phyloP scores from a whole-genome alignment of 1,140 invertebrate species.

The Bathynomus jamesi region DNA sequence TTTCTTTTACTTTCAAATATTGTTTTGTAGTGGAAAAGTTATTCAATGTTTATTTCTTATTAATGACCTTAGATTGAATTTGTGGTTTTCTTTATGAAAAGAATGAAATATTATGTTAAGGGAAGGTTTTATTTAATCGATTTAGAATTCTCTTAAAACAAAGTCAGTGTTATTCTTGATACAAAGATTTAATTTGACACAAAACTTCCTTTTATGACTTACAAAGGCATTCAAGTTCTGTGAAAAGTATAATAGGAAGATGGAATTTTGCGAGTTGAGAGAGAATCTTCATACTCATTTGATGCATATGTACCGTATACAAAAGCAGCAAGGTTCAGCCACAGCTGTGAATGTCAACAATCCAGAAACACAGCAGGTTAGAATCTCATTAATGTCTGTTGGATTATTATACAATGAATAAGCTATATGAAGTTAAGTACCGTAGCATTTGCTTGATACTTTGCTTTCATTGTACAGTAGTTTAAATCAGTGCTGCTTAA shows the following conservation, averaged over 20 bases:
- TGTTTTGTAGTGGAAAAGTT: too few relatives aligned
- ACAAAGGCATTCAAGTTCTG: constrained; percentile 94
- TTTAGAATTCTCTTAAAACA: constrained; percentile 92
- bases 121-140: constrained; percentile 98
- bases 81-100: constrained; percentile 45
- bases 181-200: too few relatives aligned
- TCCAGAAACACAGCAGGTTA: constrained; percentile 77
- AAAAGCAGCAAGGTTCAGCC: constrained; percentile 59
- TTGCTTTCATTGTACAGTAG: too few relatives aligned
- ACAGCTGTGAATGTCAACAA: constrained; percentile 79
- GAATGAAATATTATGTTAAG: constrained; percentile 96
- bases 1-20: too few relatives aligned
- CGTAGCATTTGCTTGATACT: too few relatives aligned
- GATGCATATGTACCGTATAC: constrained; percentile 88
- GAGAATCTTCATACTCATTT: constrained; percentile 92
- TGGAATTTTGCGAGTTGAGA: constrained; percentile 96
- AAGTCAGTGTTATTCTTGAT: constrained; percentile 86
- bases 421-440: too few relatives aligned
- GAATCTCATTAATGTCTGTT: neutral
- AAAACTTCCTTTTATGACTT: constrained; percentile 92
- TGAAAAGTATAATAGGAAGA: constrained; percentile 93
- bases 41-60: constrained; percentile 7
- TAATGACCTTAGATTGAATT: neutral
- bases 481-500: too few relatives aligned
- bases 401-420: too few relatives aligned